Evolutionary conservation across 2,888 invertebrate genomes (phyloP), one percentile per base, ranked within the genome.

Genomic region (Trypoxylon attenuatum): DNA sequence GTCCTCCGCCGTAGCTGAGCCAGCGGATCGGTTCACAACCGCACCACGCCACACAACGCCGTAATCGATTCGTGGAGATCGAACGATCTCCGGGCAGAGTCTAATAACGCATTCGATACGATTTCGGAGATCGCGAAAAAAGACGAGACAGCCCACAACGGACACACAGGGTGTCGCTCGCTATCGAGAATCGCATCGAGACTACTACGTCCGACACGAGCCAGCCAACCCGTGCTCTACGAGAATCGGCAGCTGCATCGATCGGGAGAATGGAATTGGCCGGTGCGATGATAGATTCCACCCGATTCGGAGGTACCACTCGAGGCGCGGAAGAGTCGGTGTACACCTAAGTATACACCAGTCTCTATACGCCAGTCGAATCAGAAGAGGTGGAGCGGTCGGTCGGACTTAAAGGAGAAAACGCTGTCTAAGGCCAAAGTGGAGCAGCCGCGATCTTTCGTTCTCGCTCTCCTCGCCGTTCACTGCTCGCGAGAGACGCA

Each of bases 371-470:
- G n/a, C n/a, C n/a, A n/a, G 1, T 33, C 33, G 1, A n/a, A 13
- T 8, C n/a, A 4, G 33, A 13, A 33, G 33, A 33, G 33, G 49
- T 45, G 25, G 42, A 45, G 41, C 8, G 4, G 54, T 2, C 4
- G 16, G 8, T 16, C 18, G 21, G 21, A 6, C 1, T 10, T 25
- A 10, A 10, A 10, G n/a, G 29, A 41, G 41, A 29, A 47, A 33
- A 25, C 6, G 33, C 6, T 18, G 8, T 6, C 13, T 8, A 27
- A 33, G 39, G 25, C 4, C 29, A 29, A 71, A 62, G 66, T 56
- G 53, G 52, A 71, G 64, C 64, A 56, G 21, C 47, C 27, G n/a
- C 47, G 53, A 15, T 29, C 39, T 55, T 52, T 56, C 54, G 49
- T 41, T 54, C 45, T 39, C 50, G 39, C 46, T 54, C 54, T 50